These are phyloP conservation scores for Melitaea athalia DNA, from an alignment of 2,888 invertebrate genomes.

Conservation along the genomic window DNA sequence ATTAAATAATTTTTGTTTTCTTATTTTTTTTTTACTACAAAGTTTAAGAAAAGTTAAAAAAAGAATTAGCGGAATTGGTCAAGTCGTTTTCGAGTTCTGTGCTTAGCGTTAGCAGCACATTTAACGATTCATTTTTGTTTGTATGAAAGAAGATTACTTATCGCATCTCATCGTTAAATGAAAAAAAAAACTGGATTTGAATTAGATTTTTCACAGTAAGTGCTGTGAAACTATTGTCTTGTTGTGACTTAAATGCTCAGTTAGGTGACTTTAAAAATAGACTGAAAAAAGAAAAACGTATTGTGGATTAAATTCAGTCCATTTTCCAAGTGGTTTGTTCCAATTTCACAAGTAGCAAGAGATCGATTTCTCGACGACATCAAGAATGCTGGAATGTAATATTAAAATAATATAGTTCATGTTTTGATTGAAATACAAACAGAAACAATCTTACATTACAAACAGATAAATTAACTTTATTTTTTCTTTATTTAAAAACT, in stretches of 20 bases:
- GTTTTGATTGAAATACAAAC: not conserved
- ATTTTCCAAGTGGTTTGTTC: slow-evolving; percentile 36
- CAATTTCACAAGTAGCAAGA: slow-evolving; percentile 34
- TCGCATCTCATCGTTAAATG: no score
- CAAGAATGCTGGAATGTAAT: slow-evolving; percentile 15
- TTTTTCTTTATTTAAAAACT: no score
- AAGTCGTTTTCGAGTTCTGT: no score
- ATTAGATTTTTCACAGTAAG: no score
- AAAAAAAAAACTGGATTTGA: no score
- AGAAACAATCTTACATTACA: not conserved
- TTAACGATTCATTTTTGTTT: no score
- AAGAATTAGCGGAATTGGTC: no score
- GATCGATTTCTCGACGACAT: slow-evolving; percentile 30
- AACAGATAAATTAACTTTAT: not conserved
- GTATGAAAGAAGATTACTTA: no score
- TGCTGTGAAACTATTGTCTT: not conserved
- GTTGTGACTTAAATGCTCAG: slow-evolving; percentile 4
- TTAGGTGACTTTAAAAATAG: slow-evolving; percentile 17
- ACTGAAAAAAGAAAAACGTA: slow-evolving; percentile 22
- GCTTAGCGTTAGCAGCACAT: no score
- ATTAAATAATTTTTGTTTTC: no score
- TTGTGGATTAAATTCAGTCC: slow-evolving; percentile 32
- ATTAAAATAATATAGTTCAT: not conserved
- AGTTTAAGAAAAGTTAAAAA: no score
- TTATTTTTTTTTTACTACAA: no score